Evolutionary conservation across 2,797 vertebrate genomes (phyloP).

Genomic region (Enteromius thamalakanensis): DNA sequence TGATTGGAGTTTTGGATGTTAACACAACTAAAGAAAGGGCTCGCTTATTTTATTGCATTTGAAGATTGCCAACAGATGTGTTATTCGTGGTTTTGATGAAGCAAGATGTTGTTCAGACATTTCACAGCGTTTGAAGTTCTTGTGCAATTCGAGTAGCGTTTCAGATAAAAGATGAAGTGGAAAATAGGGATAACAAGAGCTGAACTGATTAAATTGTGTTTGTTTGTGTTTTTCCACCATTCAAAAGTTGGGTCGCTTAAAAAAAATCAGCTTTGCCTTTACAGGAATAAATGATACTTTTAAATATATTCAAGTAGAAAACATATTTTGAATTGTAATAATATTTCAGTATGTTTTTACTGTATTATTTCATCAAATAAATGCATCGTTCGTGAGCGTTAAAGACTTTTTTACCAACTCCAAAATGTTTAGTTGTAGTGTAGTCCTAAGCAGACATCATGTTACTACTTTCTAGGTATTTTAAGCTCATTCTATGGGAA

Average conservation of each 20-base stretch:
- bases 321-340: not conserved
- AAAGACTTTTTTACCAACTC: not conserved
- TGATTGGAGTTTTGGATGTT: not conserved
- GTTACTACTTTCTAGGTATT: not conserved
- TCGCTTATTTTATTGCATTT: constrained; percentile 15
- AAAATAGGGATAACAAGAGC: constrained; percentile 4
- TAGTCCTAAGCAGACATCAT: not conserved
- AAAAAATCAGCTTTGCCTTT: not conserved
- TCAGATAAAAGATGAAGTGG: constrained; percentile 16
- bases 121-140: constrained; percentile 20
- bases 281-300: not conserved
- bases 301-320: not conserved
- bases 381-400: not conserved
- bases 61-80: constrained; percentile 28
- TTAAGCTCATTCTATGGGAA: not conserved
- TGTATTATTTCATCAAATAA: not conserved
- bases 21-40: constrained; percentile 1
- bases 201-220: not conserved
- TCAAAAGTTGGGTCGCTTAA: not conserved
- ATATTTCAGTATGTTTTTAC: not conserved
- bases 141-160: constrained; percentile 8
- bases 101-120: constrained; percentile 20
- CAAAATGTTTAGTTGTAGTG: not conserved
- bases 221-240: not conserved
- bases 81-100: constrained; percentile 10